A percentile compares a stretch with the other conserved stretches of the same genome.
phyloP scores from a whole-genome alignment of 2,888 invertebrate species.

The Drosophila tanythrix region DNA sequence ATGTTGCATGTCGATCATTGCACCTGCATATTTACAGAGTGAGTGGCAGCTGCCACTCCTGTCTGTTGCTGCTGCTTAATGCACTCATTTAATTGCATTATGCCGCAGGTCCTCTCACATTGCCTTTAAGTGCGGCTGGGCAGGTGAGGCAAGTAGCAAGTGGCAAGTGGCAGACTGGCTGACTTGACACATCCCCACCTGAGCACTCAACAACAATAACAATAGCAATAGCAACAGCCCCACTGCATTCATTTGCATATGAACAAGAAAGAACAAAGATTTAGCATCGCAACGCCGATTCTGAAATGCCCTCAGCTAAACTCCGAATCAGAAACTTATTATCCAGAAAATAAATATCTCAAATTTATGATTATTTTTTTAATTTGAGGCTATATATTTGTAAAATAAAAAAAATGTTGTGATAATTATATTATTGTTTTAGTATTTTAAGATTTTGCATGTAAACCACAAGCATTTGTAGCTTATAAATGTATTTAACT shows the following conservation, averaged over 20 bases:
- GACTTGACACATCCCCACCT: constrained; percentile 28
- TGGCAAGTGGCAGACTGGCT: constrained; percentile 8
- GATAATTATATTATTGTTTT: neutral
- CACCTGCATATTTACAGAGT: constrained; percentile 30
- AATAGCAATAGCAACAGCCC: constrained; percentile 20
- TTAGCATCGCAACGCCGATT: neutral
- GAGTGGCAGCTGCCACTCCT: constrained; percentile 3
- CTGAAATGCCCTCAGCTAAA: neutral
- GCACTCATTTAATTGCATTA: constrained; percentile 81
- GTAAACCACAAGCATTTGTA: too few species aligned
- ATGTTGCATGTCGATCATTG: constrained; percentile 58
- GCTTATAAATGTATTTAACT: too few species aligned
- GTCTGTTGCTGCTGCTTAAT: constrained; percentile 54
- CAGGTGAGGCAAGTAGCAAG: constrained; percentile 38
- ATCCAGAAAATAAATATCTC: neutral
- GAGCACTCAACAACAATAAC: constrained; percentile 47
- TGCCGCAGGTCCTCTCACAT: constrained; percentile 74
- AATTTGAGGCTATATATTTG: too few species aligned
- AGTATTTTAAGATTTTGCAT: neutral
- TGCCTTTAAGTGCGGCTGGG: constrained; percentile 41
- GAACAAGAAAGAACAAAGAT: constrained; percentile 38
- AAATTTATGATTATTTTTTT: too few species aligned
- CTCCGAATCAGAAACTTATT: neutral
- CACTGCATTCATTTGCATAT: constrained; percentile 76
- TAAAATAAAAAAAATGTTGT: too few species aligned